phyloP scores from a whole-genome alignment of 2,113 vertebrate genomes.

The Cynopterus brachyotis region DNA sequence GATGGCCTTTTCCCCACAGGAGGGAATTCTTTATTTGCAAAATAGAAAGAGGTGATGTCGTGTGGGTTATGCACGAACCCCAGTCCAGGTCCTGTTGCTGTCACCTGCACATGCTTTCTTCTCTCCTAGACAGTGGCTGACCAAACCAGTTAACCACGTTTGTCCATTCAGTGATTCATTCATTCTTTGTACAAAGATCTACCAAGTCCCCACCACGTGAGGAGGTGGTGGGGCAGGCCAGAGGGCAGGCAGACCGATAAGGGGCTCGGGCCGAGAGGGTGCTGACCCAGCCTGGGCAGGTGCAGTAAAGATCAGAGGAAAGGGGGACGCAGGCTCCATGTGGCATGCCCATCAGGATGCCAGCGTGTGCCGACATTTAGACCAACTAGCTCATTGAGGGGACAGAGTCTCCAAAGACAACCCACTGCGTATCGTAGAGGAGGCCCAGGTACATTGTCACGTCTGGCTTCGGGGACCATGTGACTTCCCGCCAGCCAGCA shows the following conservation, averaged over 20 bases:
- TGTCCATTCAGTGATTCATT: background rate
- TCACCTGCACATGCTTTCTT: background rate
- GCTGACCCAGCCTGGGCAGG: too few species aligned
- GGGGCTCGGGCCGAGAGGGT: background rate
- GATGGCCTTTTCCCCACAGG: background rate
- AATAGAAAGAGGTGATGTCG: background rate
- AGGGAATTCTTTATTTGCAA: background rate
- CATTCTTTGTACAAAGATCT: background rate
- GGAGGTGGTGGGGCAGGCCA: background rate
- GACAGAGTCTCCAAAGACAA: background rate
- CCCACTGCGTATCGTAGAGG: rapidly evolving
- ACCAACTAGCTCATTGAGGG: background rate
- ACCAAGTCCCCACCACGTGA: background rate
- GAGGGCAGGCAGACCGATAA: rapidly evolving
- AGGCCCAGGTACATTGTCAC: background rate
- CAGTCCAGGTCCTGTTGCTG: background rate
- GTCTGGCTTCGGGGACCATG: background rate
- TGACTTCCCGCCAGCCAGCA: rapidly evolving
- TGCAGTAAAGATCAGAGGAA: background rate
- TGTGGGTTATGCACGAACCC: background rate
- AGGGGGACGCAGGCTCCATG: background rate
- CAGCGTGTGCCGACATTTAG: background rate
- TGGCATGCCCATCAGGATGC: background rate
- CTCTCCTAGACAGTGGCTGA: background rate
- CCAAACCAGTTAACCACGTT: background rate